Conservation (phyloP, 2,888 invertebrate genomes). For the Steinernema hermaphroditum region DNA sequence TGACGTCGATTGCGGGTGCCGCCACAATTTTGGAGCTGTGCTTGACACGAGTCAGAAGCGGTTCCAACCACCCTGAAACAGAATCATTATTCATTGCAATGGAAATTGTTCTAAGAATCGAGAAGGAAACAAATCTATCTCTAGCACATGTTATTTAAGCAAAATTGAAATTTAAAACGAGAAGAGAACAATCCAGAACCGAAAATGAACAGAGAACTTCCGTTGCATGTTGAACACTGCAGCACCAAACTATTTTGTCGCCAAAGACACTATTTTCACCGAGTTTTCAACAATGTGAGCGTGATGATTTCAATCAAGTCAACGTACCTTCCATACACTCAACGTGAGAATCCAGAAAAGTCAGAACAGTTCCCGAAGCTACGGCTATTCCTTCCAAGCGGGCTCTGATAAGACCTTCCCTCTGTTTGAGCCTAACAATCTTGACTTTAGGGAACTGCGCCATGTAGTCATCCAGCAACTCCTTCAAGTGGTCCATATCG, state of each 20-base stretch:
- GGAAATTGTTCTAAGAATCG: too few species aligned
- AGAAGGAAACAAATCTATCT: too few species aligned
- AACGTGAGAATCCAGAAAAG: slow-evolving; percentile 96
- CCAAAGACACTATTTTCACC: too few species aligned
- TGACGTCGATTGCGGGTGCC: slow-evolving; percentile 92
- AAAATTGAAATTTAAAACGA: too few species aligned
- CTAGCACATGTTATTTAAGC: background rate
- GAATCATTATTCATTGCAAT: too few species aligned
- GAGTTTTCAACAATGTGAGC: too few species aligned
- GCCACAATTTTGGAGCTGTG: slow-evolving; percentile 74
- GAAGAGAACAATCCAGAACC: too few species aligned
- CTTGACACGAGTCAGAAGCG: slow-evolving; percentile 74
- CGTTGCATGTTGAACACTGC: too few species aligned
- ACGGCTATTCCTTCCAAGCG: slow-evolving; percentile 80
- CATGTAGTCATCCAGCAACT: slow-evolving; percentile 89
- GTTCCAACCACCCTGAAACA: slow-evolving; percentile 83
- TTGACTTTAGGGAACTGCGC: slow-evolving; percentile 85
- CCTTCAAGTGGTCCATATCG: slow-evolving; percentile 90
- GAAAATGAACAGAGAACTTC: too few species aligned
- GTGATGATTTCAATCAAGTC: too few species aligned
- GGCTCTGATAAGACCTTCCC: slow-evolving; percentile 87
- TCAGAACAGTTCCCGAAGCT: slow-evolving; percentile 84
- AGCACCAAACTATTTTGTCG: too few species aligned
- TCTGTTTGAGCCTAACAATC: slow-evolving; percentile 83
- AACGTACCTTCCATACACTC: slow-evolving; percentile 83